These are phyloP conservation scores for Helicoverpa armigera DNA, from an alignment of 1,140 invertebrate species.

Conservation along the genomic window DNA sequence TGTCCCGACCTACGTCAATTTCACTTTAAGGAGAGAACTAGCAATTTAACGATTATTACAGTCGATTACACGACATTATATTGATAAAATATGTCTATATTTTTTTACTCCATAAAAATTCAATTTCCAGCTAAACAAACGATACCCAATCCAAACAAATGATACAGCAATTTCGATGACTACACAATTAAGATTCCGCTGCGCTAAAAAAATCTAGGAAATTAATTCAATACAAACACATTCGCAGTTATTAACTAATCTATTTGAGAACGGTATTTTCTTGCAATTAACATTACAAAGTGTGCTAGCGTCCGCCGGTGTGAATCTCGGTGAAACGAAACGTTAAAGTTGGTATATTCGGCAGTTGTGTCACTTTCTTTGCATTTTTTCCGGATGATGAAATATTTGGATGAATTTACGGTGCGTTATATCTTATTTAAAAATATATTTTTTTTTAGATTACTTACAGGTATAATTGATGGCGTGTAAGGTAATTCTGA, in stretches of 20 bases:
- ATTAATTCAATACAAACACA: slow-evolving; percentile 42
- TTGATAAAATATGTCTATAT: no score
- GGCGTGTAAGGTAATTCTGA: no score
- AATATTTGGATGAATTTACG: background rate
- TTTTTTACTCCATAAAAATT: no score
- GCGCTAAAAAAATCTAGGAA: slow-evolving; percentile 15
- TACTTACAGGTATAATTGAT: no score
- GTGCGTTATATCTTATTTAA: no score
- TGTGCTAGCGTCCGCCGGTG: background rate
- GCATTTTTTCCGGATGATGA: background rate
- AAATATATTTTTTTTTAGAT: no score
- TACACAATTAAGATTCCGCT: slow-evolving; percentile 29
- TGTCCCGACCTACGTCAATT: no score
- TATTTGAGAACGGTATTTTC: slow-evolving; percentile 40
- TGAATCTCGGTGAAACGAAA: slow-evolving; percentile 15
- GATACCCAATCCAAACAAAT: background rate
- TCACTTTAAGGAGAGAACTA: no score
- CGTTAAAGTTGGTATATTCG: slow-evolving; percentile 6
- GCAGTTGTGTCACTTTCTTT: background rate
- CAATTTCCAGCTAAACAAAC: no score
- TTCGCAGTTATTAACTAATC: slow-evolving; percentile 19
- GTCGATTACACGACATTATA: no score
- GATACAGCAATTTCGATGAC: slow-evolving; percentile 29
- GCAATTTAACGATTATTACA: no score
- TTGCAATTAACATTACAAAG: slow-evolving; percentile 44